A percentile compares a stretch with the other conserved stretches of the same genome.
Conservation (phyloP, 2,888 invertebrate genomes). For the Aricia artaxerxes region DNA sequence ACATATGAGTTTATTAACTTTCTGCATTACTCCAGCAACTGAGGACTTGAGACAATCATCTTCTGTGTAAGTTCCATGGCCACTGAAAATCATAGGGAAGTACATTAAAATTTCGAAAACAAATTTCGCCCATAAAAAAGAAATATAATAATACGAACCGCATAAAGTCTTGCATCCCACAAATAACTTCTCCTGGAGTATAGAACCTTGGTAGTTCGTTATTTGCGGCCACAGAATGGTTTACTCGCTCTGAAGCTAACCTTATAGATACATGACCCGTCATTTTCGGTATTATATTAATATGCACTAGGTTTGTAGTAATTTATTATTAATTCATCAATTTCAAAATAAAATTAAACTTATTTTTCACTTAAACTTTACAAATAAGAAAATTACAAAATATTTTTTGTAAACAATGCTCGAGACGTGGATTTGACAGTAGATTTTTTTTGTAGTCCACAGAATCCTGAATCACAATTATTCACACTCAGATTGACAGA, state of each 20-base stretch:
- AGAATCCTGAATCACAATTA: no score
- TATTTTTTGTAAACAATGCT: not conserved
- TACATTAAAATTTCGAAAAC: not conserved
- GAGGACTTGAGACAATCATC: constrained; percentile 92
- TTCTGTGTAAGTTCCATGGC: constrained; percentile 97
- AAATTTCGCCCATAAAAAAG: not conserved
- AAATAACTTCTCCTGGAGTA: constrained; percentile 94
- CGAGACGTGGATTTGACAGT: not conserved
- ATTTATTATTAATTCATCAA: not conserved
- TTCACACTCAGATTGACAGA: no score
- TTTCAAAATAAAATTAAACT: not conserved
- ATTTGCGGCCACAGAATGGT: constrained; percentile 77
- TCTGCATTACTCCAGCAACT: constrained; percentile 95
- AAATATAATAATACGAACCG: constrained; percentile 72
- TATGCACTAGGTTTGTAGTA: not conserved
- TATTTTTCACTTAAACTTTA: not conserved
- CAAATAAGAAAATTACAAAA: not conserved
- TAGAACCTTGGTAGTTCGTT: constrained; percentile 84
- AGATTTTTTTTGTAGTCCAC: no score
- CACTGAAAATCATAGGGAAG: constrained; percentile 78
- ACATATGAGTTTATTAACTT: constrained; percentile 96
- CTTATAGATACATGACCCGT: constrained; percentile 81
- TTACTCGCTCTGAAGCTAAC: constrained; percentile 83
- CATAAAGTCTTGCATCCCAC: constrained; percentile 90
- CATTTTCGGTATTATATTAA: constrained; percentile 53